phyloP scores from a whole-genome alignment of 2,113 vertebrate genomes.

The Hystrix cristata region DNA sequence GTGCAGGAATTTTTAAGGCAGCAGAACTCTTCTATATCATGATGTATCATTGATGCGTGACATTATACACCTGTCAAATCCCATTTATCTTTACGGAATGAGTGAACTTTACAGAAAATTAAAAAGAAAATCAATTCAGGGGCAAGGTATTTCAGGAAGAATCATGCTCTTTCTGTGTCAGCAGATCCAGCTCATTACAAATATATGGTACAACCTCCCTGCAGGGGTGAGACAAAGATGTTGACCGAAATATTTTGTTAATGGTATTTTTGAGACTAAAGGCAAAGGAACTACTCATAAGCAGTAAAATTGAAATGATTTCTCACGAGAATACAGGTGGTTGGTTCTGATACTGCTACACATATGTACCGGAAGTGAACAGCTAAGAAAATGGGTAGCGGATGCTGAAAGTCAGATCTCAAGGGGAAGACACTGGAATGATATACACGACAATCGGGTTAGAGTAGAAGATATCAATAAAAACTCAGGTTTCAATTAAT shows the following conservation, averaged over 20 bases:
- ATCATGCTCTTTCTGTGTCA: not conserved
- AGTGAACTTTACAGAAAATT: not conserved
- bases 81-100: not conserved
- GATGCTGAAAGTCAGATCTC: not conserved
- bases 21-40: not conserved
- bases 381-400: not conserved
- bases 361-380: no score
- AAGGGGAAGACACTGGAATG: not conserved
- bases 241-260: not conserved
- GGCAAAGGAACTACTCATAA: not conserved
- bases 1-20: not conserved
- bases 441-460: not conserved
- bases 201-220: not conserved
- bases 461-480: no score
- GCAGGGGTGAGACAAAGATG: not conserved
- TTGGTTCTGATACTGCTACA: not conserved
- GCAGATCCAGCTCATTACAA: not conserved
- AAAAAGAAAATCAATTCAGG: not conserved
- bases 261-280: not conserved
- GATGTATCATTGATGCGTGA: not conserved
- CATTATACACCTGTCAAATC: not conserved
- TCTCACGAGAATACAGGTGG: not conserved
- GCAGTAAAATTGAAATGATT: not conserved
- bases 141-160: not conserved
- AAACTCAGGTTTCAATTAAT: no score